Conservation (phyloP, 2,888 invertebrate species). For the Pycnomerus fuliginosus region DNA sequence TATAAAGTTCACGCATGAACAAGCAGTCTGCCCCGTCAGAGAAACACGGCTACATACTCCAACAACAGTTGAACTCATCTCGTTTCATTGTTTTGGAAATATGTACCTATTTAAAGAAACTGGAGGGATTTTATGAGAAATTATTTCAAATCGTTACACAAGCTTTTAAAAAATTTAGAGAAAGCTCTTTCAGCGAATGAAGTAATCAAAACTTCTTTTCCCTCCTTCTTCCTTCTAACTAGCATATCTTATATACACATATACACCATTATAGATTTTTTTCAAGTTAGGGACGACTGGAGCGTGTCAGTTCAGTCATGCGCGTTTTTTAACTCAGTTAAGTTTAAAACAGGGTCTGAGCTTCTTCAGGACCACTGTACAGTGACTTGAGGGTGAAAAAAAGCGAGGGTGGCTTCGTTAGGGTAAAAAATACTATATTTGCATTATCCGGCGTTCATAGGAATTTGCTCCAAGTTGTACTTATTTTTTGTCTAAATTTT, state of each 20-base stretch:
- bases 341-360: slow-evolving; percentile 34
- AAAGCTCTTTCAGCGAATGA: slow-evolving; percentile 32
- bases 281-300: slow-evolving; percentile 52
- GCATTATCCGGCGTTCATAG: slow-evolving; percentile 50
- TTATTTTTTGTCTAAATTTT: slow-evolving; percentile 1
- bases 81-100: slow-evolving; percentile 22
- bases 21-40: slow-evolving; percentile 46
- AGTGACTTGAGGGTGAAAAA: slow-evolving; percentile 53
- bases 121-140: not conserved
- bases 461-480: slow-evolving; percentile 40
- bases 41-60: slow-evolving; percentile 44
- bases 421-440: slow-evolving; percentile 55
- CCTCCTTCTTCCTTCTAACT: slow-evolving; percentile 52
- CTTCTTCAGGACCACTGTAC: slow-evolving; percentile 42
- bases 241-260: slow-evolving; percentile 55
- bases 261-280: slow-evolving; percentile 55
- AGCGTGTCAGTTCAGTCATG: slow-evolving; percentile 41
- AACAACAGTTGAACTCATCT: slow-evolving; percentile 33
- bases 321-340: slow-evolving; percentile 36
- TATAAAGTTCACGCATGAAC: slow-evolving; percentile 50
- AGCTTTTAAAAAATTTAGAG: no score
- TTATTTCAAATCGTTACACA: no score
- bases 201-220: slow-evolving; percentile 53
- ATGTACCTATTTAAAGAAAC: not conserved
- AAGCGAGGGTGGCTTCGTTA: slow-evolving; percentile 55